These are phyloP conservation scores for Battus philenor DNA, from an alignment of 1,140 invertebrate species.

Conservation along the genomic window DNA sequence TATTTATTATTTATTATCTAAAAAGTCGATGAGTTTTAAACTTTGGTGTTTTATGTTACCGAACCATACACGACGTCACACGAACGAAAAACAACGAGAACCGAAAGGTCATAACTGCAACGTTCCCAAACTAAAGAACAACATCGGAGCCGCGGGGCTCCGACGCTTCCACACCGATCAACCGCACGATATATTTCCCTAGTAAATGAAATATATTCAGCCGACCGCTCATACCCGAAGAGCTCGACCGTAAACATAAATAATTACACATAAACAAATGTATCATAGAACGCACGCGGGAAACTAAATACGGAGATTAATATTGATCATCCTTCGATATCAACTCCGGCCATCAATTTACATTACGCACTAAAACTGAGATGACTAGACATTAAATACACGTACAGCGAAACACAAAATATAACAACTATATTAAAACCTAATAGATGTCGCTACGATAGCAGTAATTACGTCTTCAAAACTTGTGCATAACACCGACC, in stretches of 20 bases:
- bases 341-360: slow-evolving; percentile 39
- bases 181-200: slow-evolving; percentile 57
- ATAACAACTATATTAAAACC: slow-evolving; percentile 58
- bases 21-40: slow-evolving; percentile 72
- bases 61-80: slow-evolving; percentile 42
- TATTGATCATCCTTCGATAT: slow-evolving; percentile 55
- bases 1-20: slow-evolving; percentile 73
- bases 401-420: slow-evolving; percentile 52
- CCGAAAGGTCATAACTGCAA: slow-evolving; percentile 27
- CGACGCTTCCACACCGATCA: slow-evolving; percentile 26
- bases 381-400: slow-evolving; percentile 43
- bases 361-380: slow-evolving; percentile 22
- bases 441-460: slow-evolving; percentile 43
- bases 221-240: too few relatives aligned
- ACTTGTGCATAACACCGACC: slow-evolving; percentile 53
- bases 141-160: slow-evolving; percentile 21
- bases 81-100: slow-evolving; percentile 33
- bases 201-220: slow-evolving; percentile 72
- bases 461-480: slow-evolving; percentile 50
- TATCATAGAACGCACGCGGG: slow-evolving; percentile 43
- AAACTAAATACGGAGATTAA: slow-evolving; percentile 45
- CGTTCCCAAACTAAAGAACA: slow-evolving; percentile 17
- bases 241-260: slow-evolving; percentile 62
- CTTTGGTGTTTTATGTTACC: slow-evolving; percentile 71
- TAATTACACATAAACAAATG: slow-evolving; percentile 68